Conservation (phyloP, 2,797 vertebrate species). For the Enteromius radiatus region DNA sequence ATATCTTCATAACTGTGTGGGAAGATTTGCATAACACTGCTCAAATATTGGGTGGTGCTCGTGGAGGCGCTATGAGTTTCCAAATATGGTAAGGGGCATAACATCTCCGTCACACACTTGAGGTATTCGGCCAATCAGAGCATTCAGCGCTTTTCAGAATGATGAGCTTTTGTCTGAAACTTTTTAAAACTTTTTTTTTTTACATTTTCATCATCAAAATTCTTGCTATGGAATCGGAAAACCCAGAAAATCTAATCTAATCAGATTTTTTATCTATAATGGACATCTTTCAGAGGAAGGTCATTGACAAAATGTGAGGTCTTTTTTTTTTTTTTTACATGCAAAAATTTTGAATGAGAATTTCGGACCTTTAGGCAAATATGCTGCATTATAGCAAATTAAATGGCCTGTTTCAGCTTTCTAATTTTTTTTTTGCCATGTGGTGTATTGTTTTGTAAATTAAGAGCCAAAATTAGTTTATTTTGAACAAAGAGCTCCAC, state of each 20-base stretch:
- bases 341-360: too few relatives aligned
- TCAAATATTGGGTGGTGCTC: too few relatives aligned
- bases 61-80: background rate
- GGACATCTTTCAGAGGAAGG: too few relatives aligned
- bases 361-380: background rate
- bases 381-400: slow-evolving; percentile 1
- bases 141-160: background rate
- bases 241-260: too few relatives aligned
- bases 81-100: background rate
- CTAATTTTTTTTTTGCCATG: background rate
- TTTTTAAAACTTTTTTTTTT: too few relatives aligned
- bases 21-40: background rate
- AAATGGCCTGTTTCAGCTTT: slow-evolving; percentile 4
- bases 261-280: too few relatives aligned
- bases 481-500: background rate
- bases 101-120: background rate
- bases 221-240: too few relatives aligned
- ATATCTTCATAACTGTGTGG: background rate
- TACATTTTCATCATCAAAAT: too few relatives aligned
- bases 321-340: too few relatives aligned
- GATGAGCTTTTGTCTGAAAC: background rate
- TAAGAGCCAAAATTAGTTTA: background rate
- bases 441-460: background rate
- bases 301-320: too few relatives aligned
- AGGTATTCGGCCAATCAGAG: background rate